These are phyloP conservation scores for Phacellophora camtschatica DNA, from an alignment of 30 jellyfish, hydroid and myxozoan genomes.

Conservation along the genomic window DNA sequence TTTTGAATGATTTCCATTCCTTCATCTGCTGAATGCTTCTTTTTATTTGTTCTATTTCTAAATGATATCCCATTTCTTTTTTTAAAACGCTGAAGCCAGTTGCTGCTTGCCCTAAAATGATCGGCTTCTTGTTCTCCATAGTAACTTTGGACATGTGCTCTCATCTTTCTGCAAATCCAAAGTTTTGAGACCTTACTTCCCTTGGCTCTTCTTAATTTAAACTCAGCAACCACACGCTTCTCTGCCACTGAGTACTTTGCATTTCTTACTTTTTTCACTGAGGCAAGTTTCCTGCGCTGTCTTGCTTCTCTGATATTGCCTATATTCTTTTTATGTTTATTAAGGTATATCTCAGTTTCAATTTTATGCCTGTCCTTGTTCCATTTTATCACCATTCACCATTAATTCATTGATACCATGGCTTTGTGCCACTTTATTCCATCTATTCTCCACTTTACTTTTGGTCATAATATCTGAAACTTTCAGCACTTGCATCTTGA, in stretches of 20 bases:
- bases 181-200: slow-evolving; percentile 48
- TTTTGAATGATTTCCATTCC: neutral
- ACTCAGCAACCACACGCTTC: slow-evolving; percentile 23
- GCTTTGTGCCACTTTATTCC: slow-evolving; percentile 22
- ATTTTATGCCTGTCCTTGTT: slow-evolving; percentile 31
- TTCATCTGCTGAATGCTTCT: neutral
- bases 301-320: slow-evolving; percentile 21
- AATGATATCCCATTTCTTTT: neutral
- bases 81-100: neutral
- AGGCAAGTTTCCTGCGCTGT: slow-evolving; percentile 15
- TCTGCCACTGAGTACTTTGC: slow-evolving; percentile 5
- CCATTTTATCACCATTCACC: slow-evolving; percentile 29
- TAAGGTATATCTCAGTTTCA: slow-evolving; percentile 18
- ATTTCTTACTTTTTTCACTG: neutral
- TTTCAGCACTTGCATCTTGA: slow-evolving; percentile 13
- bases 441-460: slow-evolving; percentile 11
- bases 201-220: slow-evolving; percentile 49
- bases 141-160: neutral
- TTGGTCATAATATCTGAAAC: slow-evolving; percentile 1
- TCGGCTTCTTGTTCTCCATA: slow-evolving; percentile 31
- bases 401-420: slow-evolving; percentile 27
- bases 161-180: slow-evolving; percentile 35
- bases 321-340: slow-evolving; percentile 2
- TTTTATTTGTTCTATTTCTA: neutral
- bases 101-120: slow-evolving; percentile 20